A percentile compares a stretch with the other conserved stretches of the same genome.
Conservation (phyloP, 2,797 vertebrate species). For the Telmatherina bonti region DNA sequence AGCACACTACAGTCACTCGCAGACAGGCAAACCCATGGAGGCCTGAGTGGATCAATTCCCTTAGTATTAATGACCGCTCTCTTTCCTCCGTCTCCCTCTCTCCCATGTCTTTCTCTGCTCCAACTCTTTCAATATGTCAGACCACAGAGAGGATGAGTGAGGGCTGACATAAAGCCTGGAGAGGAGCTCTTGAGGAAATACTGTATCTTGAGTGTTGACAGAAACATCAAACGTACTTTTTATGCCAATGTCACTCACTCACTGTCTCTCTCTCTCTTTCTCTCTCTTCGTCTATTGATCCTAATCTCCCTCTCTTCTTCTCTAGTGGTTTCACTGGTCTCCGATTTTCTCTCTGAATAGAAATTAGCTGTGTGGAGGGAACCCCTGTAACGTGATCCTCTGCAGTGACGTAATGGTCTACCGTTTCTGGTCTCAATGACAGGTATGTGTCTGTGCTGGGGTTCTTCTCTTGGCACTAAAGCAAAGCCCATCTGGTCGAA, state of each 20-base stretch:
- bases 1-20: conserved; percentile 76
- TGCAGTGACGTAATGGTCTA: conserved; percentile 16
- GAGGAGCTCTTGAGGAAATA: conserved; percentile 59
- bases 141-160: conserved; percentile 44
- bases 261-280: conserved; percentile 7
- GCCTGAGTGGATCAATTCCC: conserved; percentile 73
- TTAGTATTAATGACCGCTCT: conserved; percentile 72
- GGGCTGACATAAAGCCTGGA: conserved; percentile 45
- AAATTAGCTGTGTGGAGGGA: conserved; percentile 39
- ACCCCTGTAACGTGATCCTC: conserved; percentile 12
- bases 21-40: conserved; percentile 71
- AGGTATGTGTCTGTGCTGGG: conserved; percentile 22
- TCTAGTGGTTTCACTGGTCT: conserved; percentile 46
- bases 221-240: conserved; percentile 57
- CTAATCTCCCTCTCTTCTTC: conserved; percentile 38
- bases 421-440: conserved; percentile 27
- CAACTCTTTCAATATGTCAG: conserved; percentile 53
- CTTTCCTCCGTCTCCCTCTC: conserved; percentile 33
- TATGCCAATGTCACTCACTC: conserved; percentile 47
- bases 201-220: conserved; percentile 54
- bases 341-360: conserved; percentile 46
- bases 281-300: conserved; percentile 34
- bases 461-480: conserved; percentile 17
- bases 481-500: conserved; percentile 38
- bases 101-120: conserved; percentile 30